A percentile compares a stretch with the other conserved stretches of the same genome.
Evolutionary conservation across 1,140 invertebrate species (phyloP).

Genomic region (Hyles vespertilio): DNA sequence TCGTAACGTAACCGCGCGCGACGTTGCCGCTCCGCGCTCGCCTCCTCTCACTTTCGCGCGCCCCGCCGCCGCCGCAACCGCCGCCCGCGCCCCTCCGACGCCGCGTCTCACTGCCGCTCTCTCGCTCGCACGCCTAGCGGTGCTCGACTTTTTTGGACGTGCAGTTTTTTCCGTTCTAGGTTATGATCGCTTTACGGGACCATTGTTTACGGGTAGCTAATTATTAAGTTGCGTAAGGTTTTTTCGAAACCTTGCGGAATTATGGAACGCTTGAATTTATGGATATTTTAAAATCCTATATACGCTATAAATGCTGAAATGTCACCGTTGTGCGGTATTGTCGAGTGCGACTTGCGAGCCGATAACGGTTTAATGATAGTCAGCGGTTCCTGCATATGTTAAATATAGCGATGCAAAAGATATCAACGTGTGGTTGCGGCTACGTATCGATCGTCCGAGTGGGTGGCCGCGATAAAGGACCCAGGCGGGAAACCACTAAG

Average conservation of each 20-base stretch:
- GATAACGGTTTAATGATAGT: constrained; percentile 1
- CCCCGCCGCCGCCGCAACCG: constrained; percentile 32
- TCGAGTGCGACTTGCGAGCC: background rate
- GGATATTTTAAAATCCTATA: too few relatives aligned
- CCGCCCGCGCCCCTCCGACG: constrained; percentile 39
- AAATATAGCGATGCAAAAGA: constrained; percentile 33
- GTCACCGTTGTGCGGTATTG: background rate
- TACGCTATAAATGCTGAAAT: too few relatives aligned
- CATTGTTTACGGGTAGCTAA: constrained; percentile 40
- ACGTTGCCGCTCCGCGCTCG: constrained; percentile 58
- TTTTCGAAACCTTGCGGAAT: too few relatives aligned
- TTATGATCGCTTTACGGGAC: constrained; percentile 54
- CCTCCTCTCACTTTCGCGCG: constrained; percentile 72
- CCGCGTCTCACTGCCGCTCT: constrained; percentile 31
- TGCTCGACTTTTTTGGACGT: constrained; percentile 69
- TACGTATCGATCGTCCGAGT: constrained; percentile 17
- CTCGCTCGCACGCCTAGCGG: constrained; percentile 58
- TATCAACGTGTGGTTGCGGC: constrained; percentile 27
- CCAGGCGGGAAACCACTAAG: constrained; percentile 6
- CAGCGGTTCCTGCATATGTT: constrained; percentile 5
- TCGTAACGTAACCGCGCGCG: constrained; percentile 60
- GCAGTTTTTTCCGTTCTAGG: constrained; percentile 64
- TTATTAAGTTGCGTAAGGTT: constrained; percentile 7
- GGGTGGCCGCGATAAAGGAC: constrained; percentile 14
- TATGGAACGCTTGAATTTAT: background rate